These are phyloP conservation scores for Lepus americanus DNA, from an alignment of 2,113 vertebrate species.

Conservation along the genomic window DNA sequence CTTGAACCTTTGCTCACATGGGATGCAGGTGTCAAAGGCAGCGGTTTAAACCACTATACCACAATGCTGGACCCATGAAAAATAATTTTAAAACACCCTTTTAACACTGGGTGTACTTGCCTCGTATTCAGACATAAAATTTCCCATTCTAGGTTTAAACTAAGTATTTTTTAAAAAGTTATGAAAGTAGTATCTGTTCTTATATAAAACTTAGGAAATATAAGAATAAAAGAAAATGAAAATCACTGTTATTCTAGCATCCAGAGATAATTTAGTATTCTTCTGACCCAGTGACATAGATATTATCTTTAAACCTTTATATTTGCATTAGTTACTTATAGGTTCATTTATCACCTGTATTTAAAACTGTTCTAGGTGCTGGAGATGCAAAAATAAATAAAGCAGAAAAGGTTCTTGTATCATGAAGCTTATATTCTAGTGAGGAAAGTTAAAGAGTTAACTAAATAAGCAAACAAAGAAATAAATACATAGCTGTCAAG, in stretches of 20 bases:
- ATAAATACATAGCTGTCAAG: not conserved
- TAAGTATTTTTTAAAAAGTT: not conserved
- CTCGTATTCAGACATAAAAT: not conserved
- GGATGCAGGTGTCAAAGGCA: no score
- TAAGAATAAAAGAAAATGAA: conserved; percentile 13
- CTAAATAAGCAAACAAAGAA: conserved; percentile 30
- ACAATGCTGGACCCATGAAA: no score
- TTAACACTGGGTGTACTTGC: not conserved
- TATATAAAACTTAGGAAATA: conserved; percentile 33
- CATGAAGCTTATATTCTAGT: not conserved
- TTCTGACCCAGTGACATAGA: not conserved
- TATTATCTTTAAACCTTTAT: not conserved
- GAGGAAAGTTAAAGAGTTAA: conserved; percentile 30
- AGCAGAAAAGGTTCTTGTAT: not conserved
- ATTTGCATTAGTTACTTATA: not conserved
- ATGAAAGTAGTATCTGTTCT: not conserved
- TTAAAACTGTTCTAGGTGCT: not conserved
- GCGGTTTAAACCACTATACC: no score
- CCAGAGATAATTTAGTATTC: conserved; percentile 37
- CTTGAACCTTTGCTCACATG: no score
- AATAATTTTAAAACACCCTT: no score
- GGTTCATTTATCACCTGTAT: not conserved
- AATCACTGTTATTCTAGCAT: not conserved
- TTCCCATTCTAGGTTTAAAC: conserved; percentile 29
- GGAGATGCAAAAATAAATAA: not conserved